Evolutionary conservation across 1,140 invertebrate species (phyloP), one percentile per base, ranked within the genome.

Genomic region (Hycleus phaleratus): DNA sequence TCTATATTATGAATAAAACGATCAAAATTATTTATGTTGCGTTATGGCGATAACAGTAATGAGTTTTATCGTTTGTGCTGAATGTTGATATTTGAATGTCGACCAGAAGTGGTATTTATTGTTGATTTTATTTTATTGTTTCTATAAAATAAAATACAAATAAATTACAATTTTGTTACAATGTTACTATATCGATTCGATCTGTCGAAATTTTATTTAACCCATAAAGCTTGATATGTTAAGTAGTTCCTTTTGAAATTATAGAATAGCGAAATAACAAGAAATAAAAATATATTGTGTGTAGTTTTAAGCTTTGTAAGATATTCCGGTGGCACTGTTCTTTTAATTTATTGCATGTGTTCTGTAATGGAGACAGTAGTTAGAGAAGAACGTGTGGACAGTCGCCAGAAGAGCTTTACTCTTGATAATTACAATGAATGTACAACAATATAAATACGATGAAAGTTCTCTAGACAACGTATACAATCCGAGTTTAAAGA

Each of bases 381-480:
- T 67, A 64, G 46, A 49, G 54, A 64, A 65, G 64, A 66, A 67
- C 66, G 66, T 67, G 66, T 67, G 66, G 66, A 65, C 64, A 66
- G 61, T 61, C 63, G 66, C 66, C 66, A 67, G 64, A 64, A 66
- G 58, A 66, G 65, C 66, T 62, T 64, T 64, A 56, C 61, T 61
- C 62, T 43, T 50, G 53, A 61, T 65, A 67, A 67, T 67, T 67
- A 67, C 65, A 65, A 65, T 67, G 57, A 61, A 67, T 67, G 65
- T 62, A 61, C 59, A 53, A 52, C 61, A 63, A 65, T 63, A 61
- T 59, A 60, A 61, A 62, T 62, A 62, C 45, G 56, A 24, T 26
- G 25, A 9, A 52, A 52, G 50, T 52, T 52, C 43, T 52, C 32
- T 4, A 52, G 50, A 52, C 38, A 40, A 43, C 50, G 38, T 52